Percentiles rank a stretch among this genome's conserved stretches.
phyloP scores from a whole-genome alignment of 2,113 vertebrate species.

The Thymallus thymallus region DNA sequence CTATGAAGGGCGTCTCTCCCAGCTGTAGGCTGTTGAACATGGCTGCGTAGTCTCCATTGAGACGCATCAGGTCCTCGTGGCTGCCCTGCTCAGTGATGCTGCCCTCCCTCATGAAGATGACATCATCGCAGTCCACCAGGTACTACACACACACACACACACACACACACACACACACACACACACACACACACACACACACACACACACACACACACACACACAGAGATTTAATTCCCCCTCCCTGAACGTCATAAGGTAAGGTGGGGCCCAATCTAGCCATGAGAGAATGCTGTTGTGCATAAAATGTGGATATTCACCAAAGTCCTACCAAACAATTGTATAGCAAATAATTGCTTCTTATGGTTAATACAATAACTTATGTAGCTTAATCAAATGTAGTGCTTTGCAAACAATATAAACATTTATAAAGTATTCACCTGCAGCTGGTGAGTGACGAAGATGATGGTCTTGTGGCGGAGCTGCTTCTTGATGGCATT shows the following conservation, averaged over 20 bases:
- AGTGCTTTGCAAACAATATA: background rate
- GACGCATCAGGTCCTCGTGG: slow-evolving; percentile 87
- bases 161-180: background rate
- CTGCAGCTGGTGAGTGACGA: slow-evolving; percentile 92
- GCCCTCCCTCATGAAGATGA: slow-evolving; percentile 92
- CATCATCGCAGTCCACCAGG: slow-evolving; percentile 89
- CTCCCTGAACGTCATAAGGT: too few relatives aligned
- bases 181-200: too few relatives aligned
- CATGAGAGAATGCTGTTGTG: too few relatives aligned
- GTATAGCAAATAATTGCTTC: too few relatives aligned
- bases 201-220: too few relatives aligned
- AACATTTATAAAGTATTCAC: slow-evolving; percentile 55
- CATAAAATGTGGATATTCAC: too few relatives aligned
- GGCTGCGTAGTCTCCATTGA: slow-evolving; percentile 87
- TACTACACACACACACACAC: slow-evolving; percentile 75
- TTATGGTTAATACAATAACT: too few relatives aligned
- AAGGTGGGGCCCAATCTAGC: too few relatives aligned
- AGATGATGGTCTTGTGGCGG: slow-evolving; percentile 85
- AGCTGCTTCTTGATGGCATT: slow-evolving; percentile 88
- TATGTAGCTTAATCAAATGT: too few relatives aligned
- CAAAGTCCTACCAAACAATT: too few relatives aligned
- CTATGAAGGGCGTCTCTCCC: slow-evolving; percentile 84
- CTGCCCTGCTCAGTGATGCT: slow-evolving; percentile 85
- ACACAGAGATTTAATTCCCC: background rate
- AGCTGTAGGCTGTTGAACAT: slow-evolving; percentile 91